Percentiles rank a stretch among this genome's conserved stretches.
Conservation (phyloP, 2,113 vertebrate genomes). For the Dipodomys spectabilis region DNA sequence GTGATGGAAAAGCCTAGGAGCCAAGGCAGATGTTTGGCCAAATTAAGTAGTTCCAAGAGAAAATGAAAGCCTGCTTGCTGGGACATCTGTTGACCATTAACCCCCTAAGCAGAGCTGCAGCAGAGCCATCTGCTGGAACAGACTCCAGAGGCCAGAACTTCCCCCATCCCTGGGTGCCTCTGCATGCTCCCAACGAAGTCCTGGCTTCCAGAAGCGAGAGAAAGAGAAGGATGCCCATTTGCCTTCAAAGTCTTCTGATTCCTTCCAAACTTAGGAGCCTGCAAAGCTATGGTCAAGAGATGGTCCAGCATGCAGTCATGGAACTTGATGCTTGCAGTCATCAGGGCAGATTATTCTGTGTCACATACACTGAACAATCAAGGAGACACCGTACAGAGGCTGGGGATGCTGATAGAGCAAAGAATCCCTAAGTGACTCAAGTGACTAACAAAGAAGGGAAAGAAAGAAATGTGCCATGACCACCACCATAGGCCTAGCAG, state of each 20-base stretch:
- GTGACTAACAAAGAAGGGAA: neutral
- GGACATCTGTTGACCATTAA: neutral
- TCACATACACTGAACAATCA: neutral
- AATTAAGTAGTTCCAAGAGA: slow-evolving; percentile 45
- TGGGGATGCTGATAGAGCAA: neutral
- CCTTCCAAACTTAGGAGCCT: neutral
- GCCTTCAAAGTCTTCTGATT: neutral
- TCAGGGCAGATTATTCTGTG: neutral
- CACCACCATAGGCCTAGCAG: too few species aligned
- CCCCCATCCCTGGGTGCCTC: slow-evolving; percentile 30
- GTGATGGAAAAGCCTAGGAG: slow-evolving; percentile 54
- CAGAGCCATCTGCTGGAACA: slow-evolving; percentile 59
- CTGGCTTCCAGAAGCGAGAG: neutral
- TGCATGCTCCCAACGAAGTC: slow-evolving; percentile 32
- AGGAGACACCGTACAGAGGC: neutral
- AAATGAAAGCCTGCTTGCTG: slow-evolving; percentile 34
- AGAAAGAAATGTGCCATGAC: neutral
- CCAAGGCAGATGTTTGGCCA: slow-evolving; percentile 67
- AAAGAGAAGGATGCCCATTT: neutral
- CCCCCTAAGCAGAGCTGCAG: slow-evolving; percentile 20
- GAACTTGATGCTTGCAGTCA: neutral
- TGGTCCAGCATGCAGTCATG: neutral
- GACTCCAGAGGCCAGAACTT: slow-evolving; percentile 23
- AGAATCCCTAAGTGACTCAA: neutral
- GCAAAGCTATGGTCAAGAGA: slow-evolving; percentile 17